Conservation (phyloP, 2,797 vertebrate genomes). For the Pangasius krempfi region DNA sequence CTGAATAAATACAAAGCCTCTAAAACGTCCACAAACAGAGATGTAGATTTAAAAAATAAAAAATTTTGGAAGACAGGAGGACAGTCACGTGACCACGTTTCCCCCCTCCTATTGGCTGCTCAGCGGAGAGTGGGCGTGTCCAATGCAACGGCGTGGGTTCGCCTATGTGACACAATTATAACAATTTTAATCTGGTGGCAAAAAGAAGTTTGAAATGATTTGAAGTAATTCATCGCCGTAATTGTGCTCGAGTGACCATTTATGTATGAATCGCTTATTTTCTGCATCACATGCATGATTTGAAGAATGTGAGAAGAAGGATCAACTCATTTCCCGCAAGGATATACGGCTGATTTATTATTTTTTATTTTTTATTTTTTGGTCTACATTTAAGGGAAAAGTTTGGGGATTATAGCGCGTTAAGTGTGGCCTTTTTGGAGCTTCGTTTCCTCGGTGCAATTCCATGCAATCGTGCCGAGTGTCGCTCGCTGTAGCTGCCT, state of each 20-base stretch:
- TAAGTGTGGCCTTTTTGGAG: slow-evolving; percentile 29
- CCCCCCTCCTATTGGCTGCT: slow-evolving; percentile 62
- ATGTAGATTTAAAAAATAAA: not conserved
- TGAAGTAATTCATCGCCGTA: slow-evolving; percentile 65
- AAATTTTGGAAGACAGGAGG: slow-evolving; percentile 48
- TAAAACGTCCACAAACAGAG: not conserved
- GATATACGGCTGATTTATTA: slow-evolving; percentile 29
- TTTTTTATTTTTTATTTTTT: not conserved
- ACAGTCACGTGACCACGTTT: slow-evolving; percentile 75
- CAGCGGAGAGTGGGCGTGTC: slow-evolving; percentile 71
- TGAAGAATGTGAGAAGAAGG: slow-evolving; percentile 57
- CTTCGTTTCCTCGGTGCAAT: slow-evolving; percentile 68
- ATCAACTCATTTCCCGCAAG: slow-evolving; percentile 46
- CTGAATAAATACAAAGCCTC: not conserved
- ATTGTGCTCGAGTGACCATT: slow-evolving; percentile 21
- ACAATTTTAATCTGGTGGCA: slow-evolving; percentile 92
- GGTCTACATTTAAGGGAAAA: slow-evolving; percentile 42
- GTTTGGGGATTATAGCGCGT: slow-evolving; percentile 19
- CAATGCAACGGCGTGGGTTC: slow-evolving; percentile 89
- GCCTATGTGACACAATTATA: slow-evolving; percentile 95
- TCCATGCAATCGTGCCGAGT: slow-evolving; percentile 96
- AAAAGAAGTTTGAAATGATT: slow-evolving; percentile 87
- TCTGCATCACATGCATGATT: slow-evolving; percentile 23
- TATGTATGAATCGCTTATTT: slow-evolving; percentile 23
- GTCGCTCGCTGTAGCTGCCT: slow-evolving; percentile 82